Base-by-base conservation (phyloP, 2,797 vertebrate species). In the Remorina albescens region DNA sequence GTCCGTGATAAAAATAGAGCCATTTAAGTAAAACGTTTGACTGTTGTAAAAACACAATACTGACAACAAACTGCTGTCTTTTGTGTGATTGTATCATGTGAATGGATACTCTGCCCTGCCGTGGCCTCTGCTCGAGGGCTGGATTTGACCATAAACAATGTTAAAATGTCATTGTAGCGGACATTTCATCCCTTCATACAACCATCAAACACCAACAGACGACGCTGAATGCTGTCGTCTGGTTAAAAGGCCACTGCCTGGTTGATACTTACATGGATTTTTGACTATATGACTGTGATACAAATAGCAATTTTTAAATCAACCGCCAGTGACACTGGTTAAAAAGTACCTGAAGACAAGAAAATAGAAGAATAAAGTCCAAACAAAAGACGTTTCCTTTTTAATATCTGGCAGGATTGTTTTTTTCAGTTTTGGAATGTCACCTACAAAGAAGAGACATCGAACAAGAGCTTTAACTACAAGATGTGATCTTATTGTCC, bases 391-490 rank as follows among this genome's bases (percentile, higher is more conserved):
- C 11, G 58, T 76, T 66, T 63, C 11, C 63, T n/a, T 5, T 93
- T 90, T 86, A 88, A 85, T 88, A 84, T 83, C 82, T 78, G 72
- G 55, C 67, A 81, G 74, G 47, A 69, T 57, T 39, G 42, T 75
- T 67, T 70, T 70, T 55, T 73, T 86, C 42, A 61, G 50, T 58
- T 84, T 80, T 71, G 83, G 80, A 91, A 91, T 88, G 86, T 67
- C 61, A 80, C 54, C 72, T 61, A 78, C 57, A 76, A 63, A 63
- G 26, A 81, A 78, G 10, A 87, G 58, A 80, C 66, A 56, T 55
- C 26, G 74, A 77, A 88, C 60, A 61, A 79, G 42, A 87, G 41
- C 26, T 85, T 71, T 18, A 54, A 66, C 69, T 76, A 71, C 46
- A 85, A 67, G 28, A 26, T 44, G 50, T 74, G 19, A 49, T 28